A percentile compares a stretch with the other conserved stretches of the same genome.
These are phyloP conservation scores for Dasysyrphus tricinctus DNA, from an alignment of 2,888 invertebrate species.

Conservation along the genomic window DNA sequence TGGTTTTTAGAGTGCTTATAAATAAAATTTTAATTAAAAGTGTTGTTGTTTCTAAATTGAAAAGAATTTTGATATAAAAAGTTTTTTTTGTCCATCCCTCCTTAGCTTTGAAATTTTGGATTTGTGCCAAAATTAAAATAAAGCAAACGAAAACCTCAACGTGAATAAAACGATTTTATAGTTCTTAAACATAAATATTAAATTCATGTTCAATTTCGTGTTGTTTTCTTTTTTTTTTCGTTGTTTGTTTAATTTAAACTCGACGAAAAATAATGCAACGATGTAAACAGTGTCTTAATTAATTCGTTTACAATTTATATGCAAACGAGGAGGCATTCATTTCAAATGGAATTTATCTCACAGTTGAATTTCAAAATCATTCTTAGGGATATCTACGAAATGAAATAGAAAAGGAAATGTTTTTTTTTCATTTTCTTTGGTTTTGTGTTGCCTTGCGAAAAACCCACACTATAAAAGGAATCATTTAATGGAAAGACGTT, in stretches of 20 bases:
- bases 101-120: constrained; percentile 35
- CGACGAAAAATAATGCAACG: constrained; percentile 28
- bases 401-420: constrained; percentile 3
- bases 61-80: constrained; percentile 39
- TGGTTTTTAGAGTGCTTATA: constrained; percentile 17
- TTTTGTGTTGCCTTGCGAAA: constrained; percentile 1
- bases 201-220: not conserved
- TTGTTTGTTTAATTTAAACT: constrained; percentile 45
- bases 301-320: constrained; percentile 54
- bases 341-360: constrained; percentile 11
- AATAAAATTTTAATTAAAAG: constrained; percentile 55
- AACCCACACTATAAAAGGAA: constrained; percentile 13
- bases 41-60: constrained; percentile 40
- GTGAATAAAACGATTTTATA: constrained; percentile 10
- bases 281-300: constrained; percentile 62
- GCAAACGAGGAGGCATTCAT: constrained; percentile 11
- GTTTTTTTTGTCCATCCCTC: not conserved
- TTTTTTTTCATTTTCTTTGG: not conserved
- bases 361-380: constrained; percentile 1
- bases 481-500: not conserved
- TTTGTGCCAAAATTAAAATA: constrained; percentile 39
- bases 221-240: constrained; percentile 6
- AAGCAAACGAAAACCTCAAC: not conserved
- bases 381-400: not conserved
- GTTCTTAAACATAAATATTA: not conserved